These are phyloP conservation scores for Drosophila simulans DNA, from an alignment of 1,140 invertebrate species.

Conservation along the genomic window DNA sequence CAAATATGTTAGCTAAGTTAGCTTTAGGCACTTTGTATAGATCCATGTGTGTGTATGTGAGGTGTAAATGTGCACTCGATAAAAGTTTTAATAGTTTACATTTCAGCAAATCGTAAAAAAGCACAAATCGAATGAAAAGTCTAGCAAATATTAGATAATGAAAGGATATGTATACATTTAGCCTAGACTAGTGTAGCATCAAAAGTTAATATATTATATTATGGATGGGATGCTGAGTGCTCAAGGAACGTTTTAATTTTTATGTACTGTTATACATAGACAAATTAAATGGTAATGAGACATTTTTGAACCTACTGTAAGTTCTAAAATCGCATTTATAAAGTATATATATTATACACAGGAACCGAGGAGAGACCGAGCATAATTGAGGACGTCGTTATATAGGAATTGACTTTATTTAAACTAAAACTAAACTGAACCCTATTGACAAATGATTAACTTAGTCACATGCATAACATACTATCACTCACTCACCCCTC, in stretches of 20 bases:
- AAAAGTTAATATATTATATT: conserved; percentile 56
- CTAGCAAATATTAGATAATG: conserved; percentile 71
- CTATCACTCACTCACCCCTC: conserved; percentile 13
- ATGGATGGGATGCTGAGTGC: conserved; percentile 40
- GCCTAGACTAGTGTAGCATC: conserved; percentile 67
- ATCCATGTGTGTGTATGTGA: conserved; percentile 33
- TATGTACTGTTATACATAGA: conserved; percentile 72
- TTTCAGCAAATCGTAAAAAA: conserved; percentile 69
- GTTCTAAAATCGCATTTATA: conserved; percentile 83
- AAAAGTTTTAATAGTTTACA: conserved; percentile 77
- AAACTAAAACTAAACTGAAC: conserved; percentile 45
- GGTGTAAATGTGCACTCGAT: conserved; percentile 57
- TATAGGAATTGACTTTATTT: conserved; percentile 77
- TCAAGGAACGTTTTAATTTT: conserved; percentile 75
- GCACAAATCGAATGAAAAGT: conserved; percentile 64
- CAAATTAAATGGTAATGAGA: conserved; percentile 55
- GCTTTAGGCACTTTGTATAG: conserved; percentile 71
- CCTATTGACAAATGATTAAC: conserved; percentile 31
- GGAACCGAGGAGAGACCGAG: conserved; percentile 39
- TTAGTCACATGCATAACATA: conserved; percentile 37
- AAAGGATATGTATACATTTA: conserved; percentile 54
- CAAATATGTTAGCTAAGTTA: conserved; percentile 61
- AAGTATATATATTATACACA: conserved; percentile 64
- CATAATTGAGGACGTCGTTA: conserved; percentile 68
- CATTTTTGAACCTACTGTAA: conserved; percentile 80